Percentiles rank a stretch among this genome's conserved stretches.
Conservation (phyloP, 2,113 vertebrate species). For the Mungos mungo region DNA sequence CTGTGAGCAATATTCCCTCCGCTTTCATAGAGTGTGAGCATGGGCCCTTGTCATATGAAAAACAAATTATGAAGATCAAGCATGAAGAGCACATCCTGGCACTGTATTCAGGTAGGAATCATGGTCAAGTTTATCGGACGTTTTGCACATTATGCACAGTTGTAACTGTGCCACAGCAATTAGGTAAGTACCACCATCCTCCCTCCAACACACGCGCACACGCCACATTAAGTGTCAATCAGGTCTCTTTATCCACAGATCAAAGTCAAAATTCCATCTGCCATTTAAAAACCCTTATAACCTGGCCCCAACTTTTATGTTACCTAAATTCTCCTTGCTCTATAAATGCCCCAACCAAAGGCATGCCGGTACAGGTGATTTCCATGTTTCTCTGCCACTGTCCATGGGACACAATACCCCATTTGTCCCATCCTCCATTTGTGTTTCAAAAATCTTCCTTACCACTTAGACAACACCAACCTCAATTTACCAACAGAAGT, state of each 20-base stretch:
- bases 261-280: neutral
- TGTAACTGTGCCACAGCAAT: neutral
- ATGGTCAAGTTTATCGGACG: neutral
- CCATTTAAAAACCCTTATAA: neutral
- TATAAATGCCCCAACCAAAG: neutral
- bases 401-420: neutral
- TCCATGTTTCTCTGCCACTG: neutral
- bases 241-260: neutral
- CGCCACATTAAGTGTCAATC: neutral
- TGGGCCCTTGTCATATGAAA: neutral
- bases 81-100: neutral
- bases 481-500: neutral
- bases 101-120: neutral
- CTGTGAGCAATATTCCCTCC: slow-evolving; percentile 63
- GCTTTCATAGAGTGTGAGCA: slow-evolving; percentile 52
- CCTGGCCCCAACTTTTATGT: neutral
- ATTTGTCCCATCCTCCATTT: neutral
- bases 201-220: too few relatives aligned
- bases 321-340: neutral
- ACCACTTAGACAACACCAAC: neutral
- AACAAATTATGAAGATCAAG: slow-evolving; percentile 43
- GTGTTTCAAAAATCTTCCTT: neutral
- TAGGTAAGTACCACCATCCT: neutral
- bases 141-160: neutral
- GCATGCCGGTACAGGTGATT: neutral